Evolutionary conservation across 1,140 invertebrate species (phyloP).

Genomic region (Danaus melanippus): DNA sequence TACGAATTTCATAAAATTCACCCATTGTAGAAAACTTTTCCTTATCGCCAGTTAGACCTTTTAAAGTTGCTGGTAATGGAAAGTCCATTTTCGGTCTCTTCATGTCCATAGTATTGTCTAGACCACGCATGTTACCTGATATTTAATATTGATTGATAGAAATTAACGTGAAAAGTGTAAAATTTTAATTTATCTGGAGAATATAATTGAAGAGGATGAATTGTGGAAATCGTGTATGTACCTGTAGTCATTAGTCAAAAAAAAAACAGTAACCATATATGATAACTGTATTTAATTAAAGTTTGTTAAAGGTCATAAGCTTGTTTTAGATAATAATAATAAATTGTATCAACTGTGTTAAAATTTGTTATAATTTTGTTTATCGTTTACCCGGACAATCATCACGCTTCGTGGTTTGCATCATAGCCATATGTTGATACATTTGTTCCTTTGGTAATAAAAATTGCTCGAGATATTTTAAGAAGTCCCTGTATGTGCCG

Average conservation of each 20-base stretch:
- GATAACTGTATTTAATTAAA: too few species aligned
- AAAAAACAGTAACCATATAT: too few species aligned
- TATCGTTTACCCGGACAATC: conserved; percentile 41
- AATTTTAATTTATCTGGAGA: neutral
- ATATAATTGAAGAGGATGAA: too few species aligned
- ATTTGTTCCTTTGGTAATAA: conserved; percentile 56
- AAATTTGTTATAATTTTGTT: neutral
- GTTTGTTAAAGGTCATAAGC: too few species aligned
- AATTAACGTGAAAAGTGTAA: neutral
- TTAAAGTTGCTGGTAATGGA: conserved; percentile 45
- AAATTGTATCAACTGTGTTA: too few species aligned
- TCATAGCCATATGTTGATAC: conserved; percentile 61
- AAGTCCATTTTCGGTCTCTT: conserved; percentile 50
- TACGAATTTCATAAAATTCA: conserved; percentile 43
- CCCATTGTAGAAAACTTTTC: conserved; percentile 51
- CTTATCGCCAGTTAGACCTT: conserved; percentile 37
- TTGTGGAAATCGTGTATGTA: too few species aligned
- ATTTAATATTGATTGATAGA: neutral
- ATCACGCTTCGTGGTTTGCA: conserved; percentile 47
- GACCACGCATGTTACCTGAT: conserved; percentile 43
- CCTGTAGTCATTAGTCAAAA: too few species aligned
- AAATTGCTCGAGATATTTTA: conserved; percentile 73
- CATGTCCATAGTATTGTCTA: conserved; percentile 51
- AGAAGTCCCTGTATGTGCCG: conserved; percentile 75
- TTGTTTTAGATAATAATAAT: too few species aligned